A percentile compares a stretch with the other conserved stretches of the same genome.
Evolutionary conservation across 1,140 invertebrate genomes (phyloP).

Genomic region (Capitella teleta): DNA sequence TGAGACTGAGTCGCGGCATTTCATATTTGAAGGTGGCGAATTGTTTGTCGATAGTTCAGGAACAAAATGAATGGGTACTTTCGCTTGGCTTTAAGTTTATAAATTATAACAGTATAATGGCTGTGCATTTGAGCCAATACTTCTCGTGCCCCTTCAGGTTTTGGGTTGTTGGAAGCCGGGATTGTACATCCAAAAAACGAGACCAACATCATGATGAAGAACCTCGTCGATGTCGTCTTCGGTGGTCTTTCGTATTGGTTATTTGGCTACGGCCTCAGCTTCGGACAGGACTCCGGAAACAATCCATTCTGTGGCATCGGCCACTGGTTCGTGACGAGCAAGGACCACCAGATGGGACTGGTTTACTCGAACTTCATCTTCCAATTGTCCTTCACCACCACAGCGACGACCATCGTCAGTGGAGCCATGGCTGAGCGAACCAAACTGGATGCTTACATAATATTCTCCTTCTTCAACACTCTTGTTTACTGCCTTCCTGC

Average conservation of each 20-base stretch:
- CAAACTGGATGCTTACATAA: constrained; percentile 19
- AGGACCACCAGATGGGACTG: too few relatives aligned
- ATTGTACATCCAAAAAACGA: constrained; percentile 36
- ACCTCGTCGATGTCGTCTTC: constrained; percentile 33
- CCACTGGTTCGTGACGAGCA: too few relatives aligned
- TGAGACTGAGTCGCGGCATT: too few relatives aligned
- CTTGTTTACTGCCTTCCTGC: constrained; percentile 23
- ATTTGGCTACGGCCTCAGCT: constrained; percentile 33
- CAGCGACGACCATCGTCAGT: constrained; percentile 80
- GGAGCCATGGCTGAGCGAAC: constrained; percentile 23
- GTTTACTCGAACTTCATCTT: constrained; percentile 40
- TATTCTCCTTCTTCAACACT: constrained; percentile 18
- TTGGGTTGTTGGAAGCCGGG: constrained; percentile 35
- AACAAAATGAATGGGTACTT: too few relatives aligned
- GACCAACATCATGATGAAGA: constrained; percentile 39
- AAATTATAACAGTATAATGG: too few relatives aligned
- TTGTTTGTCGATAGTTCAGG: too few relatives aligned
- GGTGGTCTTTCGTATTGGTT: constrained; percentile 36
- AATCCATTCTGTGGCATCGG: too few relatives aligned
- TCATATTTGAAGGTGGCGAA: too few relatives aligned
- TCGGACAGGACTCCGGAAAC: too few relatives aligned
- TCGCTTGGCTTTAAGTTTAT: too few relatives aligned
- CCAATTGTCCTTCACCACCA: constrained; percentile 79
- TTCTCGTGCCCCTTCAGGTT: too few relatives aligned
- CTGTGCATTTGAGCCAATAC: too few relatives aligned